Evolutionary conservation across 2,797 vertebrate genomes (phyloP).

Genomic region (Alca torda): DNA sequence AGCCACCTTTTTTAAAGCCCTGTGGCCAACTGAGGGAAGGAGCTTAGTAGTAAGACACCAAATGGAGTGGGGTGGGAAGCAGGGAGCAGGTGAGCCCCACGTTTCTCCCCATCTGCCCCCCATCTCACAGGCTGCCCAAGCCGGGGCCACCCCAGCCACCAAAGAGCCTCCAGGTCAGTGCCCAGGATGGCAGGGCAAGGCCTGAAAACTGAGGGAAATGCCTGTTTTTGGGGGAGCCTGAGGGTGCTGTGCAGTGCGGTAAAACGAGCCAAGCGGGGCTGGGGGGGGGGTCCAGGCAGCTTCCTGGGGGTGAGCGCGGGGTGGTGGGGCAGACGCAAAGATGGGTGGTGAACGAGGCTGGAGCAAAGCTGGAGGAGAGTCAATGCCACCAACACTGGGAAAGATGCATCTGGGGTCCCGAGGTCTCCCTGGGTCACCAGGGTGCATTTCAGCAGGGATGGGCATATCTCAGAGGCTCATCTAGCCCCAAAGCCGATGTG

Average conservation of each 20-base stretch:
- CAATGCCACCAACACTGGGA: not conserved
- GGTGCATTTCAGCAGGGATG: not conserved
- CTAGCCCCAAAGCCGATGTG: not conserved
- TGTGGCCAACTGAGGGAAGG: slow-evolving; percentile 3
- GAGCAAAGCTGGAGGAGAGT: not conserved
- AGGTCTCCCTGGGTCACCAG: not conserved
- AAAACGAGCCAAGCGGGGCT: accelerated
- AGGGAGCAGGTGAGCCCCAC: not conserved
- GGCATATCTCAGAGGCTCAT: not conserved
- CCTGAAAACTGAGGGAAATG: not conserved
- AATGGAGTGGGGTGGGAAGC: not conserved
- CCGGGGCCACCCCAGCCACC: not conserved
- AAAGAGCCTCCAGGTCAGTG: not conserved
- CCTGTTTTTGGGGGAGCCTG: not conserved
- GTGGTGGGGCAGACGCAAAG: not conserved
- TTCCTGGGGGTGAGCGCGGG: not conserved
- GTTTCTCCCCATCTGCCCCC: not conserved
- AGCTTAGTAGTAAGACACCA: not conserved
- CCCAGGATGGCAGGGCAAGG: not conserved
- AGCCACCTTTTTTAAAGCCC: not conserved
- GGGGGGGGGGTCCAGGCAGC: not conserved
- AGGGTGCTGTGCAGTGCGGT: not conserved
- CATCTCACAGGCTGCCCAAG: not conserved
- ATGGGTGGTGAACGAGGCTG: accelerated
- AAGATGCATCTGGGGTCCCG: not conserved